Evolutionary conservation across 2,888 invertebrate species (phyloP).

Genomic region (Aphidius colemani): DNA sequence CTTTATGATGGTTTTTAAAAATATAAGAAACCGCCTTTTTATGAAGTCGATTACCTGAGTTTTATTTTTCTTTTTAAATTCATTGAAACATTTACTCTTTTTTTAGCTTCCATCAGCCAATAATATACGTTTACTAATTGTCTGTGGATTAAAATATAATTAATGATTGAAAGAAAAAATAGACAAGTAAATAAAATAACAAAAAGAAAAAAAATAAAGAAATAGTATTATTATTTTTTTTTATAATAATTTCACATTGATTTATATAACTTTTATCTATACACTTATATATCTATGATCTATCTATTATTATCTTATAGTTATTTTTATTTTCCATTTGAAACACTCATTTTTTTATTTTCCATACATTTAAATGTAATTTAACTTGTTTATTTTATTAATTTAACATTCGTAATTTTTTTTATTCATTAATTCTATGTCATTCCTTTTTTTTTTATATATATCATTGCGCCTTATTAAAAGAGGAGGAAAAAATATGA

Average conservation of each 20-base stretch:
- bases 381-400: too few relatives aligned
- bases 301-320: too few relatives aligned
- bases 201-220: constrained; percentile 1
- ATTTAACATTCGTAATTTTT: constrained; percentile 33
- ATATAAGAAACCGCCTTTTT: constrained; percentile 2
- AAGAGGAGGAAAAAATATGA: too few relatives aligned
- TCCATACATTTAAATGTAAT: too few relatives aligned
- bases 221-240: neutral
- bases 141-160: too few relatives aligned
- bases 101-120: too few relatives aligned
- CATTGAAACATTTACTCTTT: neutral
- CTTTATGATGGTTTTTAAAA: neutral
- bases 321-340: neutral
- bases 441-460: neutral
- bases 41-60: constrained; percentile 22
- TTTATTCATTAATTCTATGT: constrained; percentile 28
- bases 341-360: too few relatives aligned
- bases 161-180: neutral
- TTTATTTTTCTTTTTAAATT: constrained; percentile 16
- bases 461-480: too few relatives aligned
- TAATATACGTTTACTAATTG: too few relatives aligned
- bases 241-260: neutral
- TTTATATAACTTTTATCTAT: constrained; percentile 16
- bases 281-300: constrained; percentile 8
- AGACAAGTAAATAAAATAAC: neutral